These are phyloP conservation scores for Dynastes hyllus DNA, from an alignment of 2,888 invertebrate species.

Conservation along the genomic window DNA sequence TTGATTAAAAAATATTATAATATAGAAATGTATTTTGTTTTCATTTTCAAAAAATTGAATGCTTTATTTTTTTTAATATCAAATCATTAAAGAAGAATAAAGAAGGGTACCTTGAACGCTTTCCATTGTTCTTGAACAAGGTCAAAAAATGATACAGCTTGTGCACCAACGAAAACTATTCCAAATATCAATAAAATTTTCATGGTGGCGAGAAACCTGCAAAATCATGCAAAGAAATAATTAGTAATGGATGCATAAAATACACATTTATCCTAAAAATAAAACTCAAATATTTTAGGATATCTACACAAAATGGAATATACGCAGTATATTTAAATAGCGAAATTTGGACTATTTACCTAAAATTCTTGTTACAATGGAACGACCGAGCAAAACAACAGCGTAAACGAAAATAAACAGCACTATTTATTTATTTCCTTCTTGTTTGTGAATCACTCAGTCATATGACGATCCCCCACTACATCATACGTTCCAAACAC, in stretches of 20 bases:
- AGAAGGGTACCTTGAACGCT: conserved; percentile 67
- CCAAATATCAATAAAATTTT: conserved; percentile 70
- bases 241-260: background rate
- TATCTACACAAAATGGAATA: background rate
- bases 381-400: conserved; percentile 13
- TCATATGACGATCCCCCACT: conserved; percentile 46
- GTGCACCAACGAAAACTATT: conserved; percentile 59
- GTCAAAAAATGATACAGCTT: conserved; percentile 80
- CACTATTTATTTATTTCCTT: conserved; percentile 38
- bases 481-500: background rate
- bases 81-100: background rate
- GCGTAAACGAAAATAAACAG: conserved; percentile 1
- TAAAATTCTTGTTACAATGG: background rate
- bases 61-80: no score
- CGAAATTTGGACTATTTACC: background rate
- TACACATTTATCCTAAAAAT: no score
- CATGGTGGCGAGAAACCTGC: conserved; percentile 63
- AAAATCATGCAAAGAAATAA: background rate
- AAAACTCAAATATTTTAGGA: no score
- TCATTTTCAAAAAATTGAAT: no score
- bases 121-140: conserved; percentile 74
- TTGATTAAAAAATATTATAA: background rate
- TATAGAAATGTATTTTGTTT: background rate
- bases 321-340: background rate
- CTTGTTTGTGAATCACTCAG: conserved; percentile 25